These are phyloP conservation scores for Pseudomyrmex gracilis DNA, from an alignment of 1,140 invertebrate genomes.

Conservation along the genomic window DNA sequence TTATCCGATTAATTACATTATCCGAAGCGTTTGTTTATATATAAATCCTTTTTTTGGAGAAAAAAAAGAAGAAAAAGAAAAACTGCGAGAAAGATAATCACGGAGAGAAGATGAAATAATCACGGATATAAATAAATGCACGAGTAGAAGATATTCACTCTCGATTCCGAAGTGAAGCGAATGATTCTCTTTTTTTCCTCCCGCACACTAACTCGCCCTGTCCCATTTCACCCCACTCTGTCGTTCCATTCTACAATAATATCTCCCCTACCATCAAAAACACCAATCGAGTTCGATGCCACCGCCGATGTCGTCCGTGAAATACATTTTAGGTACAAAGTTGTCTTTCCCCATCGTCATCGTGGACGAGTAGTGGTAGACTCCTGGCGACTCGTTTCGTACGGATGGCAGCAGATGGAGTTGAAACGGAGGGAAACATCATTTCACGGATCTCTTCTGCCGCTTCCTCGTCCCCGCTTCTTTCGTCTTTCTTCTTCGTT, in stretches of 20 bases:
- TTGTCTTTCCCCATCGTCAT: slow-evolving; percentile 49
- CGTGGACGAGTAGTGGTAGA: slow-evolving; percentile 45
- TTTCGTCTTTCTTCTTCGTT: slow-evolving; percentile 54
- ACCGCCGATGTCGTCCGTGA: slow-evolving; percentile 71
- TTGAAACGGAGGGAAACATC: slow-evolving; percentile 36
- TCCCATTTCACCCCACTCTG: slow-evolving; percentile 28
- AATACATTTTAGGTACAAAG: slow-evolving; percentile 75
- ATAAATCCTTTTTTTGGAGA: neutral
- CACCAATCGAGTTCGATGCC: slow-evolving; percentile 69
- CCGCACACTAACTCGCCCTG: neutral
- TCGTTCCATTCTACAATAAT: slow-evolving; percentile 41
- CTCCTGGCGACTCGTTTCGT: slow-evolving; percentile 57
- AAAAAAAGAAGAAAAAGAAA: neutral
- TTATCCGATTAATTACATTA: slow-evolving; percentile 66
- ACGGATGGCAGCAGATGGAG: slow-evolving; percentile 60
- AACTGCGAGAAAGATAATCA: slow-evolving; percentile 19
- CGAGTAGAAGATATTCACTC: slow-evolving; percentile 78
- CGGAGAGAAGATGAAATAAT: slow-evolving; percentile 36
- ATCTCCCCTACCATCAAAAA: slow-evolving; percentile 42
- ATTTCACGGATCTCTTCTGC: slow-evolving; percentile 20
- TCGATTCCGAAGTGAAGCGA: slow-evolving; percentile 76
- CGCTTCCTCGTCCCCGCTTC: slow-evolving; percentile 41
- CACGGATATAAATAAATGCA: slow-evolving; percentile 78
- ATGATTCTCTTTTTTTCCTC: slow-evolving; percentile 53
- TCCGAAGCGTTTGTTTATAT: slow-evolving; percentile 36